Base-by-base conservation (phyloP, 2,113 vertebrate genomes). In the Spizaetus ornatus region DNA sequence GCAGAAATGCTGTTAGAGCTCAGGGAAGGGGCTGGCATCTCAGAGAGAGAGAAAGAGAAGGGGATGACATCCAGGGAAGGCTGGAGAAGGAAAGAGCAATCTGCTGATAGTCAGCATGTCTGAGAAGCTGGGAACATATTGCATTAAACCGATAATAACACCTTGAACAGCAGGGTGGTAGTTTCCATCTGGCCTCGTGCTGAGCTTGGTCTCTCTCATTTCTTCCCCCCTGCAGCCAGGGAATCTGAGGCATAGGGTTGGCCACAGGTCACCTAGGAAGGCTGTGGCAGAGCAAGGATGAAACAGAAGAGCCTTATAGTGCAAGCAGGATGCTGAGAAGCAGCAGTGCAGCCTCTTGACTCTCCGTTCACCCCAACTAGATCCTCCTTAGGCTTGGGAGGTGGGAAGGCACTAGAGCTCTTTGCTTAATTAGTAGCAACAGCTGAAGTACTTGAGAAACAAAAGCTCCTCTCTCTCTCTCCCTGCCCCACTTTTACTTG, bases 361-460 rank as follows among this genome's bases (percentile, higher is more conserved):
- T 95, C 83, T 62, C 81, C 86, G 40, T 70, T 36, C 12, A 13
- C 84, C 95, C 91, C 89, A 90, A 4, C 81, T n/a, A 52, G 65
- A 76, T 79, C 81, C 89, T 96, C 70, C 89, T 91, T 36, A 18
- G 43, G 42, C 86, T 32, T 42, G 31, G 84, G 78, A 90, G 86
- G 85, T 55, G 62, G 92, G 81, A 93, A 90, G 74, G 87, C 71
- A 73, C 82, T 29, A 77, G 78, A 82, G 91, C 91, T 97, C 93
- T 97, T 89, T 0, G 38, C 87, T 90, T 97, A 96, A 96, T 97
- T 96, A 96, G 87, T 72, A 94, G 87, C 82, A 97, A 95, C 84
- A 97, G 97, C 93, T 91, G 94, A 97, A 95, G 95, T 93, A 94
- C 97, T 97, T 86, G 94, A 96, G 94, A 95, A 89, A 97, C 96